phyloP scores from a whole-genome alignment of 2,888 invertebrate species.

The Thecophora atra region DNA sequence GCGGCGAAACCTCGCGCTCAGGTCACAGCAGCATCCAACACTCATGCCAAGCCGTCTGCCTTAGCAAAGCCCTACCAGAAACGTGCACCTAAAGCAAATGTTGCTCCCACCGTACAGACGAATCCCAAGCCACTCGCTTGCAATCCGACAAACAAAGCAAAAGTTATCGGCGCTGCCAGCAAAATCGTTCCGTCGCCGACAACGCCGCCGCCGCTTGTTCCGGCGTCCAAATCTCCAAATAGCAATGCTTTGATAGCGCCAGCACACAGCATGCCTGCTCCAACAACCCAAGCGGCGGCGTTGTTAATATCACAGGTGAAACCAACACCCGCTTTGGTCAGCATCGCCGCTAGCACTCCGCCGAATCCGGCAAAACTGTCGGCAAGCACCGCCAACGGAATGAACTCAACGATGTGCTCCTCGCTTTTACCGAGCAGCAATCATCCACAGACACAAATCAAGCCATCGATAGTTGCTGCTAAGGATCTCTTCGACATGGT shows the following conservation, averaged over 20 bases:
- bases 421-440: slow-evolving; percentile 24
- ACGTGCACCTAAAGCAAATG: slow-evolving; percentile 45
- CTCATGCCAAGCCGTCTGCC: slow-evolving; percentile 45
- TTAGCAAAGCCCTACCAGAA: slow-evolving; percentile 59
- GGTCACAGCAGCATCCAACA: slow-evolving; percentile 9
- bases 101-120: slow-evolving; percentile 31
- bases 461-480: slow-evolving; percentile 28
- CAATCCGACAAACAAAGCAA: slow-evolving; percentile 45
- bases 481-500: slow-evolving; percentile 62
- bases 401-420: slow-evolving; percentile 17
- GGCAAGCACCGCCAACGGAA: slow-evolving; percentile 27
- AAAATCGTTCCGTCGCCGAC: slow-evolving; percentile 59
- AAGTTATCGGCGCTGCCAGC: slow-evolving; percentile 47
- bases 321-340: slow-evolving; percentile 59
- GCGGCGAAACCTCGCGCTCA: slow-evolving; percentile 40
- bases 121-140: slow-evolving; percentile 25
- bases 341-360: slow-evolving; percentile 50
- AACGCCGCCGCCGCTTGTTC: slow-evolving; percentile 59
- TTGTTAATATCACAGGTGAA: slow-evolving; percentile 23
- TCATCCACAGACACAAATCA: slow-evolving; percentile 14
- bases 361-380: slow-evolving; percentile 7
- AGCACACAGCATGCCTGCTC: slow-evolving; percentile 43
- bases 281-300: slow-evolving; percentile 35
- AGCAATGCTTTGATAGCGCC: slow-evolving; percentile 31
- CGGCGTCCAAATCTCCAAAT: slow-evolving; percentile 46